These are phyloP conservation scores for Lapara coniferarum DNA, from an alignment of 2,888 invertebrate genomes.

Conservation along the genomic window DNA sequence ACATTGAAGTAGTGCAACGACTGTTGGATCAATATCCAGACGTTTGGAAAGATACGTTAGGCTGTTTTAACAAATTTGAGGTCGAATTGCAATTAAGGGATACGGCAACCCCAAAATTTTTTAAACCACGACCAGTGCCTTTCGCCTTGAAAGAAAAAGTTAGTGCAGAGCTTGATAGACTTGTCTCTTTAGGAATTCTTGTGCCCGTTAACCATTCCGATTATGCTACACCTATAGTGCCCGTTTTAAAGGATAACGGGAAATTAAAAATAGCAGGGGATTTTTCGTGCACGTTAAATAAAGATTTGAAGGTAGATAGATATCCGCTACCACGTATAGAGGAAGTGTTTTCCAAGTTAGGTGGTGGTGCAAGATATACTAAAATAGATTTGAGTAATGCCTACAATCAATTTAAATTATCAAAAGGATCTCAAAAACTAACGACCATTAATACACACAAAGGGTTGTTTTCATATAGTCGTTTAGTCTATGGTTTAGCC, in stretches of 20 bases:
- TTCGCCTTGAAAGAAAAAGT: constrained; percentile 33
- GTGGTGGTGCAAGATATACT: constrained; percentile 34
- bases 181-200: constrained; percentile 39
- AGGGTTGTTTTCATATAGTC: constrained; percentile 44
- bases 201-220: constrained; percentile 33
- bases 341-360: constrained; percentile 40
- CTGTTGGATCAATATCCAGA: constrained; percentile 11
- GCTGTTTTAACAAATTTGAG: constrained; percentile 31
- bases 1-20: not conserved
- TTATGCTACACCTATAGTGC: constrained; percentile 30
- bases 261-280: constrained; percentile 28
- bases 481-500: constrained; percentile 46
- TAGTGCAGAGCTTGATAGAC: constrained; percentile 29
- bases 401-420: constrained; percentile 38
- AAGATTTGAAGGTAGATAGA: constrained; percentile 40
- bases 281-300: constrained; percentile 28
- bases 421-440: constrained; percentile 34
- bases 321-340: constrained; percentile 40
- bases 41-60: constrained; percentile 23
- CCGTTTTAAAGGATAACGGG: constrained; percentile 27
- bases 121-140: constrained; percentile 33
- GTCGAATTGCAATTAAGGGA: constrained; percentile 31
- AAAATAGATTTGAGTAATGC: constrained; percentile 38
- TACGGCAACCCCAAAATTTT: constrained; percentile 30
- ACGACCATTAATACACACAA: constrained; percentile 44